Base-by-base conservation (phyloP, 2,888 invertebrate genomes). In the Lasioglossum marginatum region DNA sequence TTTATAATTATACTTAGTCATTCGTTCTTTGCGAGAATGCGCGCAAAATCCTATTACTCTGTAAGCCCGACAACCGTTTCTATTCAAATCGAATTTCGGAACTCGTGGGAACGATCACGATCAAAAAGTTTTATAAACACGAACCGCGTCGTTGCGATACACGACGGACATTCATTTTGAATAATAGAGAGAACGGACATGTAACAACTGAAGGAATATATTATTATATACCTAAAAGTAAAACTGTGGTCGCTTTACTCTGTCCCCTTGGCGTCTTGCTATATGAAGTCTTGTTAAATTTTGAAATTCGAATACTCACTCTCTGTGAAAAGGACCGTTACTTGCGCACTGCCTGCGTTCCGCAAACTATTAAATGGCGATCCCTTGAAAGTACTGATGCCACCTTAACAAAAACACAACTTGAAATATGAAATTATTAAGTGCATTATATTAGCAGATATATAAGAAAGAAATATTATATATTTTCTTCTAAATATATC, bases 21-120 rank as follows among this genome's bases (percentile, higher is more conserved):
- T 72, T 80, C 74, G 48, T 77, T 72, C 68, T 68, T 81, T 71
- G 83, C 80, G 77, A 80, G 63, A 37, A 63, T 70, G 57, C 43
- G 57, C 87, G 60, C 37, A 79, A 85, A 76, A 81, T 88, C 82
- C 89, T 91, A 85, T 87, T 91, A 89, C 57, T 87, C 86, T 78
- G 74, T 89, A 89, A 89, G 88, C 72, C 72, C 40, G 12, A 45
- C 73, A 77, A 77, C 48, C 63, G 60, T 76, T 81, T 52, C 66
- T 52, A 77, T 72, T 77, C 45, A 45, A 76, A 79, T 85, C n/a
- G 52, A 85, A 23, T 81, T 63, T 68, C 57, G 40, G 12, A 82
- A 57, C 68, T 79, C 52, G 45, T 79, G 74, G 77, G 37, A 72
- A 77, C 31, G 71, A 48, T n/a, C 48, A 27, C 31, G 63, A 19